Base-by-base conservation (phyloP, 2,113 vertebrate species). In the Dasyornis broadbenti region DNA sequence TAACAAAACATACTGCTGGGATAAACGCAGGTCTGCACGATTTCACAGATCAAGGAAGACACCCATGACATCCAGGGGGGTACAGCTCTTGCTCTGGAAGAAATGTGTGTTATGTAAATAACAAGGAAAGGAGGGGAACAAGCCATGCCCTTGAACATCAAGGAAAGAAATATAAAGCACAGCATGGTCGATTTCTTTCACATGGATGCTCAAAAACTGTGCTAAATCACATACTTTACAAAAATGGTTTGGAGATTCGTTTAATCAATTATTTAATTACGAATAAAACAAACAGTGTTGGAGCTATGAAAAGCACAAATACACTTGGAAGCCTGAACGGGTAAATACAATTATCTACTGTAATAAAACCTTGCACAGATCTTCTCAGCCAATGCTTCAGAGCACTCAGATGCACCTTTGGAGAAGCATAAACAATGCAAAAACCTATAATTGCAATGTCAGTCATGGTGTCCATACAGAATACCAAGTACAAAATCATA, bases 361-460 rank as follows among this genome's bases (percentile, higher is more conserved):
- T 96, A 96, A 97, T 96, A 96, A 97, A 95, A 92, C 65, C 95
- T 86, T 92, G 87, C 60, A 22, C 80, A 93, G 86, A 53, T 83
- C 95, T 93, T 97, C 92, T 86, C 92, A 96, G 96, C 52, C 63
- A 8, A 24, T 64, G 79, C 80, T 96, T 97, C 92, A 87, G 63
- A 97, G 92, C 94, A 94, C 90, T 93, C 89, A 76, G 90, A 97
- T 94, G 80, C 4, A 44, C 95, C 97, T 97, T 93, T 82, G 72
- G 94, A 97, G 95, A 97, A 93, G 96, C 91, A 97, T 95, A 97
- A 98, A 98, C 96, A 98, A 98, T 97, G 97, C 96, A 98, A 97
- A 98, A 97, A 94, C 94, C 96, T 97, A 65, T 98, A 98, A 98
- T 97, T 98, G 97, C 97, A 89, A 72, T 97, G 98, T 98, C 98